phyloP scores from a whole-genome alignment of 1,140 invertebrate genomes.

The Akabosia matsudoensis region DNA sequence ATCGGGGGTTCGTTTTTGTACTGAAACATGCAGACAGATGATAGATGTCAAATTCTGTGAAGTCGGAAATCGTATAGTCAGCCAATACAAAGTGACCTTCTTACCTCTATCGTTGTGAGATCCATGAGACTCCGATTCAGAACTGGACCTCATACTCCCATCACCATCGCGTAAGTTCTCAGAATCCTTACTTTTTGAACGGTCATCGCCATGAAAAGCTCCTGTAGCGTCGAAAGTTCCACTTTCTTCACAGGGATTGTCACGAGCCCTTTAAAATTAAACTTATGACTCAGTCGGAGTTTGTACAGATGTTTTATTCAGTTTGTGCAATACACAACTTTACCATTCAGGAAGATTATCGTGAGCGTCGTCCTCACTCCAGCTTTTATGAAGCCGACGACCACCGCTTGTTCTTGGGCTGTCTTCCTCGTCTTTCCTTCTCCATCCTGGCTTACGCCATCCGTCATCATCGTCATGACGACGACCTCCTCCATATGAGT shows the following conservation, averaged over 20 bases:
- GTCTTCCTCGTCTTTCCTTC: conserved; percentile 60
- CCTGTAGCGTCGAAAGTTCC: conserved; percentile 82
- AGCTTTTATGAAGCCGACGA: conserved; percentile 57
- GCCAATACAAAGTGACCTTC: background rate
- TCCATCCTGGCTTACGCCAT: conserved; percentile 50
- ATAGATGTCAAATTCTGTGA: too few relatives aligned
- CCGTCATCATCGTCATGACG: conserved; percentile 48
- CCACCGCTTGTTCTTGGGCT: conserved; percentile 64
- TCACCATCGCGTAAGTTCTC: conserved; percentile 26
- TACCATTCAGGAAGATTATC: conserved; percentile 71
- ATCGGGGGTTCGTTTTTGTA: conserved; percentile 46
- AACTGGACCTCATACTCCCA: conserved; percentile 29
- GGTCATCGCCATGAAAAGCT: conserved; percentile 67
- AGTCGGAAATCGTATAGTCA: background rate
- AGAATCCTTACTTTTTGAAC: conserved; percentile 58
- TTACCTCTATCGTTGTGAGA: conserved; percentile 47
- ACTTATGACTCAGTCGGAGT: background rate
- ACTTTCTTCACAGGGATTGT: conserved; percentile 70
- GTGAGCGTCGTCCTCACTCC: conserved; percentile 62
- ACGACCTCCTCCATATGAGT: conserved; percentile 47
- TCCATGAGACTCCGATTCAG: conserved; percentile 46
- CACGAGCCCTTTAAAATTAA: conserved; percentile 59
- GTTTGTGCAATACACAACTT: conserved; percentile 29
- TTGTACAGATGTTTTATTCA: background rate
- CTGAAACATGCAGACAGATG: conserved; percentile 31